These are phyloP conservation scores for Fopius arisanus DNA, from an alignment of 1,140 invertebrate species.

Conservation along the genomic window DNA sequence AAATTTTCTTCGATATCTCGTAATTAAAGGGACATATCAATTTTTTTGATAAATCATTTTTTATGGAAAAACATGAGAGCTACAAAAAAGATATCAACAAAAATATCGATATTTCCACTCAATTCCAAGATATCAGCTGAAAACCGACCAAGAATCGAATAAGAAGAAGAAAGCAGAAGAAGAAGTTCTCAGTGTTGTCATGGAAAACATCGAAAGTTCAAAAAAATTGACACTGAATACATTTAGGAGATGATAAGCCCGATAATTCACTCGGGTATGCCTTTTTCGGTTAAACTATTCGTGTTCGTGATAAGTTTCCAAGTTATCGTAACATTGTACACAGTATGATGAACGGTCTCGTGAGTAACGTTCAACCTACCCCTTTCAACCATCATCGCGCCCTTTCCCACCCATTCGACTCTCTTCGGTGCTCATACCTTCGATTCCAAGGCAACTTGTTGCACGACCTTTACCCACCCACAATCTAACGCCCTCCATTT, in stretches of 20 bases:
- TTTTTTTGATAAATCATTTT: too few species aligned
- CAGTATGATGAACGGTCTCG: background rate
- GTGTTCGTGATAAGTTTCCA: background rate
- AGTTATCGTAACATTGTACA: background rate
- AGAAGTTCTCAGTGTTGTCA: too few species aligned
- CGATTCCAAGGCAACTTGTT: slow-evolving; percentile 47
- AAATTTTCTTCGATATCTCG: too few species aligned
- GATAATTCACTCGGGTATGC: background rate
- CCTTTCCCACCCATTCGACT: slow-evolving; percentile 40
- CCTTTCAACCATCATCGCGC: slow-evolving; percentile 25
- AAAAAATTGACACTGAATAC: too few species aligned
- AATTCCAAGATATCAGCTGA: too few species aligned
- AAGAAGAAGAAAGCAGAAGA: too few species aligned
- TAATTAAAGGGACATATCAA: too few species aligned
- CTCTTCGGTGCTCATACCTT: slow-evolving; percentile 34
- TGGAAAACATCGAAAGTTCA: background rate
- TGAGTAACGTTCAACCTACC: slow-evolving; percentile 20
- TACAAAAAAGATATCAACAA: too few species aligned
- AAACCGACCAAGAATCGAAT: too few species aligned
- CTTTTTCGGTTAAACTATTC: background rate
- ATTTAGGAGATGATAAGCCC: background rate
- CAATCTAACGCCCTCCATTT: slow-evolving; percentile 17
- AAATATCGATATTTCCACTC: too few species aligned
- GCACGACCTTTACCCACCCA: slow-evolving; percentile 34
- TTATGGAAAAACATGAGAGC: too few species aligned